Percentiles rank a stretch among this genome's conserved stretches.
These are phyloP conservation scores for Spinus olivaceus DNA, from an alignment of 2,797 vertebrate species.

Conservation along the genomic window DNA sequence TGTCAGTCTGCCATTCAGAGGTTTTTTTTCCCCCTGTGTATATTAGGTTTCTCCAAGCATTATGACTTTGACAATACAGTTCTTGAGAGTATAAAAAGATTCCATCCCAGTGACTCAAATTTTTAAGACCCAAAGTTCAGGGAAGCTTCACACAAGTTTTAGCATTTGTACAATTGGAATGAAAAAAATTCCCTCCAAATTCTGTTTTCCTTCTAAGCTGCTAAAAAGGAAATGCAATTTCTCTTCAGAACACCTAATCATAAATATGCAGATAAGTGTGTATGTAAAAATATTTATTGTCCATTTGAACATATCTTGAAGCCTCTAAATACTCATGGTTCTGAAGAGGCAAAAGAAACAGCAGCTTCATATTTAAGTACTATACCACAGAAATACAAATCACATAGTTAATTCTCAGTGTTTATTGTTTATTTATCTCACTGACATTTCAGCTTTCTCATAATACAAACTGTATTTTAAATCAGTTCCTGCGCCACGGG, in stretches of 20 bases:
- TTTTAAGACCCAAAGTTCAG: neutral
- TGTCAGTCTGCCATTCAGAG: neutral
- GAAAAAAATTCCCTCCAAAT: neutral
- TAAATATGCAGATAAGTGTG: rapidly evolving
- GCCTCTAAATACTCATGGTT: neutral
- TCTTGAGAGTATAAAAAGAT: neutral
- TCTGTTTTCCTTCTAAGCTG: neutral
- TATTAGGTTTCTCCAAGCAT: neutral
- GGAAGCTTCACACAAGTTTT: neutral
- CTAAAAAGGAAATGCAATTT: neutral
- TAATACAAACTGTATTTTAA: neutral
- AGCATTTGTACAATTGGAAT: neutral
- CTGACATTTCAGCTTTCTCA: neutral
- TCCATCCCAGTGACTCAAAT: neutral
- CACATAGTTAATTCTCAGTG: neutral
- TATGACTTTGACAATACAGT: neutral
- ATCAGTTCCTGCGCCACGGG: rapidly evolving
- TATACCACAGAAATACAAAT: neutral
- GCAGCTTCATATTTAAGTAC: neutral
- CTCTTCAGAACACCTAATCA: neutral
- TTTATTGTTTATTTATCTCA: neutral
- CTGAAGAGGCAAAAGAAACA: neutral
- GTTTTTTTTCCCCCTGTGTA: neutral
- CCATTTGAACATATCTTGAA: neutral
- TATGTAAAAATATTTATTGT: neutral